A percentile compares a stretch with the other conserved stretches of the same genome.
Conservation (phyloP, 2,888 invertebrate species). For the Falcaria lacertinaria region DNA sequence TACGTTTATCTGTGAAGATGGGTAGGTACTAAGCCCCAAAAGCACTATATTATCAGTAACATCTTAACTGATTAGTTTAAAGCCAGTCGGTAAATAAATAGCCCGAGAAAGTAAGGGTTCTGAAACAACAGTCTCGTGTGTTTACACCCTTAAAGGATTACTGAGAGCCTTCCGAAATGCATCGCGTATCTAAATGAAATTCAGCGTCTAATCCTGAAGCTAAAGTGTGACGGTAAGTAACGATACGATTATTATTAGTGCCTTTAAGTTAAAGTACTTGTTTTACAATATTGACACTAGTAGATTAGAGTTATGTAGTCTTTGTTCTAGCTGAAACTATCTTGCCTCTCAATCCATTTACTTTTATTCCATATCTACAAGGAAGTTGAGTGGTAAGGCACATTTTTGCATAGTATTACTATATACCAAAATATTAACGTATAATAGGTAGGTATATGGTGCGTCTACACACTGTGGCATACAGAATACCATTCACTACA, state of each 20-base stretch:
- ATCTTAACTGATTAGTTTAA: constrained; percentile 22
- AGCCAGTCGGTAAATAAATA: constrained; percentile 54
- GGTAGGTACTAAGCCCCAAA: background rate
- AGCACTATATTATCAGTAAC: constrained; percentile 28
- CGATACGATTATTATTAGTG: background rate
- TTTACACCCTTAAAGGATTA: constrained; percentile 52
- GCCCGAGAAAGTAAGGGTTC: constrained; percentile 41
- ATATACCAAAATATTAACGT: too few species aligned
- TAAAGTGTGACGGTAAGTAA: constrained; percentile 56
- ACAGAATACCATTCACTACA: too few species aligned
- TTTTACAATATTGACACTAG: too few species aligned
- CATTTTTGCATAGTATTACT: too few species aligned
- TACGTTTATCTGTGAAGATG: background rate
- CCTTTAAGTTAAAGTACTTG: background rate
- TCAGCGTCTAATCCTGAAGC: constrained; percentile 39
- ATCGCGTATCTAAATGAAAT: constrained; percentile 16
- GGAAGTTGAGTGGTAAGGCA: too few species aligned
- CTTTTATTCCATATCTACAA: too few species aligned
- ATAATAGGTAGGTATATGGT: too few species aligned
- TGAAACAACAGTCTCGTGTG: constrained; percentile 32
- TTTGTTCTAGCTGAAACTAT: too few species aligned
- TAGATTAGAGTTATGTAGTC: too few species aligned
- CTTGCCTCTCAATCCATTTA: too few species aligned
- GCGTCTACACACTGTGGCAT: too few species aligned
- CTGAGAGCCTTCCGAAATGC: constrained; percentile 17